Percentiles rank a stretch among this genome's conserved stretches.
Conservation (phyloP, 1,140 invertebrate species). For the Rhagoletis zephyria region DNA sequence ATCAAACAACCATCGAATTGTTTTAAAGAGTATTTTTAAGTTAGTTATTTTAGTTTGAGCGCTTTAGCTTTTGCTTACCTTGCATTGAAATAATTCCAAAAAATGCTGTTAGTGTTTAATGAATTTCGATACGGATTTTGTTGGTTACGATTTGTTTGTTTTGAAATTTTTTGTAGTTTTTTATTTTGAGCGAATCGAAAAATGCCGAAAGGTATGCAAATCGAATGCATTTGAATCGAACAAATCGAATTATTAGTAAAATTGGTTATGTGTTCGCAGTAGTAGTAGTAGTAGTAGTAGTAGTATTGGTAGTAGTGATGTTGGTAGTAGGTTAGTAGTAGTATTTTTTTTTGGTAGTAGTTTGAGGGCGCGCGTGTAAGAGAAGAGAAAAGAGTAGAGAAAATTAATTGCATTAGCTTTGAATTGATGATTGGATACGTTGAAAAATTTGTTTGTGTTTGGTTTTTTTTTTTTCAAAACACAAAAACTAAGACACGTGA, state of each 20-base stretch:
- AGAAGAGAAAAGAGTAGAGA: slow-evolving; percentile 73
- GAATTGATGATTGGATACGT: slow-evolving; percentile 18
- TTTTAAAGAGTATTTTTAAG: slow-evolving; percentile 53
- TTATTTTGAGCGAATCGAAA: slow-evolving; percentile 37
- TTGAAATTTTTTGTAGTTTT: slow-evolving; percentile 1
- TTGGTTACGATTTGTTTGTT: slow-evolving; percentile 50
- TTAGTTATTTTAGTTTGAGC: slow-evolving; percentile 49
- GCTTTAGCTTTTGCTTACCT: slow-evolving; percentile 83
- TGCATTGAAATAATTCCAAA: slow-evolving; percentile 98
- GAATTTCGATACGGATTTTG: slow-evolving; percentile 52
- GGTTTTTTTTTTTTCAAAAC: slow-evolving; percentile 52
- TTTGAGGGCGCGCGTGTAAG: slow-evolving; percentile 67
- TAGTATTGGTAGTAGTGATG: slow-evolving; percentile 62
- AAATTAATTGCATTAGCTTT: slow-evolving; percentile 72
- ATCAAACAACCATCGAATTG: slow-evolving; percentile 54
- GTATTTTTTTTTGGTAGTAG: slow-evolving; percentile 53
- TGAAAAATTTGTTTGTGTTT: slow-evolving; percentile 57
- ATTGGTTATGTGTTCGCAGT: slow-evolving; percentile 59
- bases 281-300: slow-evolving; percentile 60
- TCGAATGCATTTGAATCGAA: not conserved
- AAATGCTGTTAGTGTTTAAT: slow-evolving; percentile 84
- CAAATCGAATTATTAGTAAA: slow-evolving; percentile 52
- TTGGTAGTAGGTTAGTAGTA: slow-evolving; percentile 63
- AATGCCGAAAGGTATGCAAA: slow-evolving; percentile 31
- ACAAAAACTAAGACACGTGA: slow-evolving; percentile 9